Base-by-base conservation (phyloP, 2,888 invertebrate genomes). In the Ecliptopera silaceata region DNA sequence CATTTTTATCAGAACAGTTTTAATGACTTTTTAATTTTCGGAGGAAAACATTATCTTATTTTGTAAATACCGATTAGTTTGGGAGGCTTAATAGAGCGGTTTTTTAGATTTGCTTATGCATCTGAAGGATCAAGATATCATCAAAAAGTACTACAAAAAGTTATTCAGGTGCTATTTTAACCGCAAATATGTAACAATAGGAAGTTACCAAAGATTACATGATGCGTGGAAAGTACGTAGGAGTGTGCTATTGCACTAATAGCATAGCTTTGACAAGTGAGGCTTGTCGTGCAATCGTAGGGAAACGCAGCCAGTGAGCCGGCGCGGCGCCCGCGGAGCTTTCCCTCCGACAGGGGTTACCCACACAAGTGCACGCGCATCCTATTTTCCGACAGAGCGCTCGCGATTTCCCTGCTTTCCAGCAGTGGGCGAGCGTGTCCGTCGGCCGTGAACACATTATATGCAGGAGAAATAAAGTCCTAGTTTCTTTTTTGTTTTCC, bases 381-480 rank as follows among this genome's bases (percentile, higher is more conserved):
- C 55, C 53, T 34, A 49, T 45, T 49, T 53, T 58, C 58, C 53
- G 34, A 22, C 15, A 58, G 49, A 58, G 36, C 49, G 58, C 32
- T 15, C 36, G 18, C 20, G 36, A 49, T 58, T 58, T 53, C 53
- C 44, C 49, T 39, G 53, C 53, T 58, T 58, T 58, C 45, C 55
- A 31, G 11, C 18, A 53, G 53, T 45, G 48, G 54, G 58, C 45
- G 58, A 34, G 49, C 11, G 26, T 15, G 36, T 10, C 42, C 31
- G 34, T 50, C 29, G 13, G 22, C 22, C 53, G 45, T 54, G 48
- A 42, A 49, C n/a, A 32, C 52, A n/a, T 22, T 22, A 15, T 54
- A 20, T 15, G 10, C 26, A 18, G 41, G 20, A 41, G 31, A 46
- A 46, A 22, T 20, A 13, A 26, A 17, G 18, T 20, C 6, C 22